Base-by-base conservation (phyloP, 2,888 invertebrate species). In the Salpingus planirostris region DNA sequence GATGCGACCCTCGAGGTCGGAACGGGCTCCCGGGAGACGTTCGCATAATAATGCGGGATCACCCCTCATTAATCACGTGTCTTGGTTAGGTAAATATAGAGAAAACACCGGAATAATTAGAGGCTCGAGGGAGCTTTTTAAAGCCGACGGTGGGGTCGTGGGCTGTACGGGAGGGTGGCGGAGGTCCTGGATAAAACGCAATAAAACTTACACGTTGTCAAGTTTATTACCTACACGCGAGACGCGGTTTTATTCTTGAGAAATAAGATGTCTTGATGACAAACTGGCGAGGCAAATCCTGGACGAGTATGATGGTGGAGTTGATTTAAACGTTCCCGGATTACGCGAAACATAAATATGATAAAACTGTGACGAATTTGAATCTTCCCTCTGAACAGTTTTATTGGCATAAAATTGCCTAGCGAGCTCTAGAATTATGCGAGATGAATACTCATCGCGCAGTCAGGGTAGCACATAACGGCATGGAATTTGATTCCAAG, bases 401-500 rank as follows among this genome's bases (percentile, higher is more conserved):
- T 37, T 40, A 40, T 40, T 40, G 40, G 40, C 34, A 31, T 31
- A 40, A 34, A 31, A 40, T 36, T 37, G 33, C 31, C 37, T 31
- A 26, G 31, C 29, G 31, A 37, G 23, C 21, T 27, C 21, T 21
- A 25, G 27, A 33, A 36, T 38, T 38, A 40, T 36, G 33, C 38
- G 35, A 33, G 34, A 42, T 29, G 35, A 31, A 37, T 42, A 37
- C 33, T 36, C 31, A 38, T 42, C 36, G n/a, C n/a, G n/a, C n/a
- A n/a, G n/a, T 44, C 27, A 42, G 42, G 36, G 31, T 29, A 22
- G 38, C 29, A 36, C 33, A 38, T 42, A 37, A 32, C 41, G 33
- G 30, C 30, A 31, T 34, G 33, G 36, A 37, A 40, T 36, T 40
- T 40, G 40, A 40, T 40, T 40, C 42, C 44, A 44, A 42, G 46